Evolutionary conservation across 2,113 vertebrate genomes (phyloP).

Genomic region (Amblyornis subalaris): DNA sequence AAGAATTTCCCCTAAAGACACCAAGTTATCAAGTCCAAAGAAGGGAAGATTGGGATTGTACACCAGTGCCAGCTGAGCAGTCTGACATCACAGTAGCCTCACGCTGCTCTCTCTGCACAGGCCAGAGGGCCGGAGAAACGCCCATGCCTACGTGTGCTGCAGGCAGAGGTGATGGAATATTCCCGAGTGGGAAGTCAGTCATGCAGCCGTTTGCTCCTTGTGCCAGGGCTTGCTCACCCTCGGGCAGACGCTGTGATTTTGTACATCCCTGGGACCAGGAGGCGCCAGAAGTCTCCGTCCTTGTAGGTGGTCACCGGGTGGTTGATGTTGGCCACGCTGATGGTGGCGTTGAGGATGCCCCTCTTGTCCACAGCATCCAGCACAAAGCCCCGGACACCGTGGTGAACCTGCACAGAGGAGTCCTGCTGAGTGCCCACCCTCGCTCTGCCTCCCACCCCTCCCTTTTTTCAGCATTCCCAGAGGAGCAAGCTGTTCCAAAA

Average conservation of each 20-base stretch:
- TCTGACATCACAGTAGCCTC: background rate
- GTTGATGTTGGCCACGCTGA: conserved; percentile 81
- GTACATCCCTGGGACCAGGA: conserved; percentile 85
- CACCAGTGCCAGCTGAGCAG: background rate
- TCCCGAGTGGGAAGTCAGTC: background rate
- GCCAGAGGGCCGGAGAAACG: background rate
- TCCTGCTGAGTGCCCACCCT: background rate
- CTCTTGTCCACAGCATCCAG: conserved; percentile 81
- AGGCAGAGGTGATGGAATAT: background rate
- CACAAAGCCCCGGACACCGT: conserved; percentile 86
- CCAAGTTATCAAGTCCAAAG: background rate
- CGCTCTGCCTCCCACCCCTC: background rate
- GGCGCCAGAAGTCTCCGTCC: conserved; percentile 94
- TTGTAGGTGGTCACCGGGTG: conserved; percentile 84
- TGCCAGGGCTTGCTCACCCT: conserved; percentile 74
- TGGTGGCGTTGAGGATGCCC: conserved; percentile 90
- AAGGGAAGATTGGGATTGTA: background rate
- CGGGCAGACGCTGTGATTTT: conserved; percentile 85
- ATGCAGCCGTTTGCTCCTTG: background rate
- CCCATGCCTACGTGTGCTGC: background rate
- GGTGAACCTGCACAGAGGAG: conserved; percentile 81
- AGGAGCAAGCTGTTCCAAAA: background rate
- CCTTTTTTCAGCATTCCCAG: background rate
- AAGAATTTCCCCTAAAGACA: background rate
- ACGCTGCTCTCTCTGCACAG: background rate